Base-by-base conservation (phyloP, 2,888 invertebrate genomes). In the Pachliopta kotzebuea region DNA sequence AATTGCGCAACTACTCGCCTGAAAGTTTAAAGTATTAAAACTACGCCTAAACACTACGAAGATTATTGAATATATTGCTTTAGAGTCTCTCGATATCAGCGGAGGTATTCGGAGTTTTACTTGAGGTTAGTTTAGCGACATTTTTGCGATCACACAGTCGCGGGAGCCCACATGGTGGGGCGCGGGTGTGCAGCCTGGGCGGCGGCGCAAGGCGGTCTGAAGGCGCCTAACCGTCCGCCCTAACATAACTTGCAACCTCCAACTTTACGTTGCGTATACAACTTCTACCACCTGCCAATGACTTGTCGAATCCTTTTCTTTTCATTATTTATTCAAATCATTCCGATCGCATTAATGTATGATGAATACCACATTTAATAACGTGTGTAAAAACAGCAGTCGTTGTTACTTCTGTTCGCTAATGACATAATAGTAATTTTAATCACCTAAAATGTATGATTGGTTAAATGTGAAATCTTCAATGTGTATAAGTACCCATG, bases 161-260 rank as follows among this genome's bases (percentile, higher is more conserved):
- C 67, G 65, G 45, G 55, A 74, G 74, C 58, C 78, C 74, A 75
- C 84, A 84, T 83, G 68, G 67, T 74, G 72, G 63, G 68, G 76
- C 74, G 68, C 64, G 67, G 20, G 50, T 68, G 77, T 79, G 80
- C 74, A 71, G 70, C 75, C 74, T 68, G 72, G 69, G 71, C 80
- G 84, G 75, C 74, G 76, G 79, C 84, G 81, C 85, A 83, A 72
- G 75, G 77, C 81, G 77, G 71, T 86, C 80, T 88, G 88, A 76
- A 83, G 72, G 70, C 65, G 14, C 21, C 67, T 63, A 70, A 67
- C 78, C 78, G 78, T 76, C 78, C 79, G 78, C 79, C 76, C 73
- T 69, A 69, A 68, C 75, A 37, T 29, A 57, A 58, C 62, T 58
- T 65, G 65, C 65, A 63, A 52, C 54, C 53, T 57, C 57, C 52